phyloP scores from a whole-genome alignment of 2,797 vertebrate species.

The Tamandua tetradactyla region DNA sequence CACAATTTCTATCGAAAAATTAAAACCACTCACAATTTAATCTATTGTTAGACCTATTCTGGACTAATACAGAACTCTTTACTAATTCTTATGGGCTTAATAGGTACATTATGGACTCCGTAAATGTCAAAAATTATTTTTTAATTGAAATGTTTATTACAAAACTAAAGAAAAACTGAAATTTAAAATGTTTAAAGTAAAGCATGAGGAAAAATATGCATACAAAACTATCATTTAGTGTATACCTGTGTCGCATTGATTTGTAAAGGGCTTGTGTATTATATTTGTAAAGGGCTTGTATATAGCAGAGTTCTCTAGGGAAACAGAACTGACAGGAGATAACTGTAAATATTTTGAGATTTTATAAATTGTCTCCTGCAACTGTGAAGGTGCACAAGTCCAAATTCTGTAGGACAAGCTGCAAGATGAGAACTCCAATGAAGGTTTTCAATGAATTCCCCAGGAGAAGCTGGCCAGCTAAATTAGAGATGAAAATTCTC shows the following conservation, averaged over 20 bases:
- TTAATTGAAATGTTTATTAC: neutral
- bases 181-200: neutral
- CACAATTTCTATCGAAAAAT: conserved; percentile 50
- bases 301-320: too few relatives aligned
- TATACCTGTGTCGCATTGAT: neutral
- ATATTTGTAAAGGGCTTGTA: neutral
- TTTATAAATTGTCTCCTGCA: too few relatives aligned
- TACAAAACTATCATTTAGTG: neutral
- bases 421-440: too few relatives aligned
- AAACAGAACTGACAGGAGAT: too few relatives aligned
- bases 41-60: neutral
- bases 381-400: too few relatives aligned
- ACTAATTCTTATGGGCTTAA: neutral
- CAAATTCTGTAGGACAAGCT: too few relatives aligned
- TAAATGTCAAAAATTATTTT: neutral
- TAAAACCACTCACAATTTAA: conserved; percentile 9
- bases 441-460: too few relatives aligned
- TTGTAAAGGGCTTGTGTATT: neutral
- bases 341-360: too few relatives aligned
- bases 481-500: too few relatives aligned
- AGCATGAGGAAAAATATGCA: neutral
- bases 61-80: neutral
- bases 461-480: too few relatives aligned
- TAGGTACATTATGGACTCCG: neutral
- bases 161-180: conserved; percentile 6